Conservation (phyloP, 2,888 invertebrate species). For the Hetaerina titia region DNA sequence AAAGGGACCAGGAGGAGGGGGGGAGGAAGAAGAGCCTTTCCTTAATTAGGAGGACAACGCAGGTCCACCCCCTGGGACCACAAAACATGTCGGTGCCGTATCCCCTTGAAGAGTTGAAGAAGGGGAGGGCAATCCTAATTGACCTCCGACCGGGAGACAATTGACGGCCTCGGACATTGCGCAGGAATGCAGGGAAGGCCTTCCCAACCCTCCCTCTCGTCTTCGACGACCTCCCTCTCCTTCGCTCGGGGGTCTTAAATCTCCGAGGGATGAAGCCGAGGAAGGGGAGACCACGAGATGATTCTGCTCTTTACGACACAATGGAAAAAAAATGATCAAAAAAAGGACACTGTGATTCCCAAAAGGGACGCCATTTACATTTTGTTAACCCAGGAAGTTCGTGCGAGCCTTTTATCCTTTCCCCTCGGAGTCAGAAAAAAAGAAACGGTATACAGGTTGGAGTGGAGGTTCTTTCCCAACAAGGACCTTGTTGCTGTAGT, state of each 20-base stretch:
- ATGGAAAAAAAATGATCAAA: background rate
- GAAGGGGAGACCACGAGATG: background rate
- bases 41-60: background rate
- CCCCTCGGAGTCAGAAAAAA: background rate
- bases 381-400: background rate
- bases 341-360: background rate
- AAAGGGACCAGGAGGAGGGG: background rate
- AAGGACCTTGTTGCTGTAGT: background rate
- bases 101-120: background rate
- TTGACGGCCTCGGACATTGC: background rate
- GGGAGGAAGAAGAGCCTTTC: too few species aligned
- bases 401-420: background rate
- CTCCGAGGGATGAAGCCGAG: constrained; percentile 1
- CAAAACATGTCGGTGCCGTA: background rate
- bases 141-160: background rate
- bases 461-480: background rate
- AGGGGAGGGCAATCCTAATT: background rate
- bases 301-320: background rate
- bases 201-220: background rate
- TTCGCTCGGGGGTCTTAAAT: background rate
- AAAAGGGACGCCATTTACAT: constrained; percentile 8
- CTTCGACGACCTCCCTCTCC: background rate
- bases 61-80: background rate
- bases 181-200: background rate
- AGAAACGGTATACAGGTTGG: background rate